A percentile compares a stretch with the other conserved stretches of the same genome.
Evolutionary conservation across 2,113 vertebrate genomes (phyloP).

Genomic region (Epinephelus moara): DNA sequence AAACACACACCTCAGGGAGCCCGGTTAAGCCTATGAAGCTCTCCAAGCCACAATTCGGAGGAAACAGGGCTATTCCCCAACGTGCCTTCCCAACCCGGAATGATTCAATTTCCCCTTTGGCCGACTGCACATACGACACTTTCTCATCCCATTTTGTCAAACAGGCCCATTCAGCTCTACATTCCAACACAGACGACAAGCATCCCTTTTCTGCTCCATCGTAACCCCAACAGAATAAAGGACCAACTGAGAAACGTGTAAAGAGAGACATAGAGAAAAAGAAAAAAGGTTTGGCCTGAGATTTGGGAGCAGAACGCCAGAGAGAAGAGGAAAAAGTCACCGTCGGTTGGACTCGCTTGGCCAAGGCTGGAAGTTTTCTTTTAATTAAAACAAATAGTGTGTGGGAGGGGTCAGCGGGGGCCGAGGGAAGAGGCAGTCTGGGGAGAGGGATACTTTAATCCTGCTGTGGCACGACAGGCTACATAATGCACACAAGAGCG

Average conservation of each 20-base stretch:
- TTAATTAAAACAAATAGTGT: constrained; percentile 84
- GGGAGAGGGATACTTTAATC: constrained; percentile 81
- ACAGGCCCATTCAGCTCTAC: constrained; percentile 48
- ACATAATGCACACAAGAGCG: constrained; percentile 58
- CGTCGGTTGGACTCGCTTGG: constrained; percentile 52
- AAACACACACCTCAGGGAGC: constrained; percentile 22
- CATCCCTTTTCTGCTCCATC: constrained; percentile 57
- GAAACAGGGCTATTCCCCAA: constrained; percentile 67
- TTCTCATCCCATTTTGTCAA: constrained; percentile 71
- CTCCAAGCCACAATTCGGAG: constrained; percentile 67
- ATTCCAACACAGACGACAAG: constrained; percentile 57
- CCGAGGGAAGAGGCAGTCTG: constrained; percentile 58
- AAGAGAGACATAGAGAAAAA: constrained; percentile 25
- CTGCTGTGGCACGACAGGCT: constrained; percentile 78
- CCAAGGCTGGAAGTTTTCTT: constrained; percentile 75
- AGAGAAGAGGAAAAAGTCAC: constrained; percentile 61
- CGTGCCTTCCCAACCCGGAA: constrained; percentile 76
- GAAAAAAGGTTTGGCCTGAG: constrained; percentile 44
- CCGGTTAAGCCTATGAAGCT: constrained; percentile 31
- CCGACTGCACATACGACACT: constrained; percentile 66
- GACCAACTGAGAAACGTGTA: constrained; percentile 41
- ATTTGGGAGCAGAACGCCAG: constrained; percentile 49
- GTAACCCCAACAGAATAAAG: constrained; percentile 39
- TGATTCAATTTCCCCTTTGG: constrained; percentile 83
- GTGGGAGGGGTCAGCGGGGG: constrained; percentile 64